phyloP scores from a whole-genome alignment of 2,113 vertebrate species.

The Forbesichthys papilliferus region DNA sequence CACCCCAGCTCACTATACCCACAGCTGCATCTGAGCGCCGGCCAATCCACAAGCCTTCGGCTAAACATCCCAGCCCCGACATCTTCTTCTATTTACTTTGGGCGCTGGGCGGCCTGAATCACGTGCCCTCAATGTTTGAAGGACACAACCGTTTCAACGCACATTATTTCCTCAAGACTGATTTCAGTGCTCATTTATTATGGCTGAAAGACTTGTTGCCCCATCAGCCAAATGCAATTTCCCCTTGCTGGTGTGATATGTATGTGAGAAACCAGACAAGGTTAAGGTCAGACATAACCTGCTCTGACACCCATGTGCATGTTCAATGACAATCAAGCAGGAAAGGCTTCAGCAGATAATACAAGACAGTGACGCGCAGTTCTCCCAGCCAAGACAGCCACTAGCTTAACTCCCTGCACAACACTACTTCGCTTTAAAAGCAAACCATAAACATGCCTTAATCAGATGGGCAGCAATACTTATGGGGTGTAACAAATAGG shows the following conservation, averaged over 20 bases:
- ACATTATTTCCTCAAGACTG: slow-evolving; percentile 38
- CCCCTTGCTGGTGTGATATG: slow-evolving; percentile 34
- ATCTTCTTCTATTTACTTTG: slow-evolving; percentile 38
- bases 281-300: slow-evolving; percentile 27
- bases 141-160: slow-evolving; percentile 36
- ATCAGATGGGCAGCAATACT: slow-evolving; percentile 36
- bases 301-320: slow-evolving; percentile 30
- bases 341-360: slow-evolving; percentile 5
- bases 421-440: slow-evolving; percentile 57
- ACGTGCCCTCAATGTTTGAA: slow-evolving; percentile 38
- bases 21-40: slow-evolving; percentile 40
- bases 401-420: slow-evolving; percentile 47
- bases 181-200: slow-evolving; percentile 32
- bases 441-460: slow-evolving; percentile 58
- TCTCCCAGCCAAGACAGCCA: slow-evolving; percentile 43
- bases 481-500: slow-evolving; percentile 42
- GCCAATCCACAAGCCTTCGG: slow-evolving; percentile 45
- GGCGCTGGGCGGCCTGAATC: slow-evolving; percentile 32
- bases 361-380: slow-evolving; percentile 36
- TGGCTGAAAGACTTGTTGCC: slow-evolving; percentile 29
- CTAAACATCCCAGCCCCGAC: slow-evolving; percentile 43
- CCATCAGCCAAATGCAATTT: slow-evolving; percentile 37
- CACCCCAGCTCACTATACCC: slow-evolving; percentile 35
- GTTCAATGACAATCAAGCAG: slow-evolving; percentile 62
- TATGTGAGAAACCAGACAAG: slow-evolving; percentile 24